Evolutionary conservation across 2,113 vertebrate genomes (phyloP), one percentile per base, ranked within the genome.

Genomic region (Larimichthys polyactis): DNA sequence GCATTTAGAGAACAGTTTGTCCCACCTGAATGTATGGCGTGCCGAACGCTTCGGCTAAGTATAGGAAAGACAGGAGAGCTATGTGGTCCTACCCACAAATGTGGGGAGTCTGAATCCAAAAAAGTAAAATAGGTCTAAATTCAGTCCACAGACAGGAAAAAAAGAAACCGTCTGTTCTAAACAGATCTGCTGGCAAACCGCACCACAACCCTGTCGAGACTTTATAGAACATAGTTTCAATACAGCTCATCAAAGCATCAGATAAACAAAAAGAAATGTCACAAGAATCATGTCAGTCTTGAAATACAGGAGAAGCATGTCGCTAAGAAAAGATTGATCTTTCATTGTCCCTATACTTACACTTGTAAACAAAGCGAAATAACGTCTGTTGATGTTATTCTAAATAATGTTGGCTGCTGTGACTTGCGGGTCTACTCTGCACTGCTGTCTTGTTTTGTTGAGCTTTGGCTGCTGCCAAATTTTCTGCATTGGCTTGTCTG

Each of bases 131-230:
- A 17, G 29, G 52, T 66, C 36, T 76, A 68, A 71, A 76, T 71
- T 51, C 11, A 65, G 54, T 63, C 17, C 62, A 22, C 36, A 2
- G 52, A 75, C 60, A 54, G 75, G 73, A 32, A 78, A 59, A 59
- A 58, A 57, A 40, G 5, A 27, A 83, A 73, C 49, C 63, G 1
- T 24, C 19, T 16, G 71, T 62, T 78, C 22, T 27, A 55, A 65
- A 51, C 70, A 69, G 19, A 66, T 12, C 6, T 14, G 59, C 75
- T 75, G 48, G 55, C 75, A 71, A 44, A 19, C 17, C 0, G 11
- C 24, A 82, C 75, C 51, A 11, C 76, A 51, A 46, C 11, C 60
- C 70, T 32, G 58, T 32, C 66, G 11, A 22, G 43, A 70, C 63
- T 20, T 7, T 59, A n/a, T 3, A 11, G 62, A 16, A 46, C 17